Conservation (phyloP, 2,113 vertebrate genomes). For the Oryctolagus cuniculus region mOryCun1.1 NC_091433.1:154271501-154272000, state of each 20-base stretch:
- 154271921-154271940: not conserved
- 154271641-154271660: not conserved
- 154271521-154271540: not conserved
- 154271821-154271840: not conserved
- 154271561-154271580: conserved; percentile 33
- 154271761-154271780: not conserved
- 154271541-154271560: not conserved
- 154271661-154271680: not conserved
- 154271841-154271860: not conserved
- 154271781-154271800: not conserved
- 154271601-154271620: conserved; percentile 11
- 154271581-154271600: conserved; percentile 34
- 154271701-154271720: conserved; percentile 8
- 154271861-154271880: not conserved
- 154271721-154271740: not conserved
- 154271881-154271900: not conserved
- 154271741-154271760: not conserved
- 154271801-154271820: not conserved
- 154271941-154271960: not conserved
- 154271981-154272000: not conserved
- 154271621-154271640: not conserved
- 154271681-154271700: not conserved
- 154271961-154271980: not conserved
- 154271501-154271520: not conserved
- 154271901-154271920: not conserved